These are phyloP conservation scores for Lasius fuliginosus DNA, from an alignment of 2,888 invertebrate genomes.

Conservation along the genomic window DNA sequence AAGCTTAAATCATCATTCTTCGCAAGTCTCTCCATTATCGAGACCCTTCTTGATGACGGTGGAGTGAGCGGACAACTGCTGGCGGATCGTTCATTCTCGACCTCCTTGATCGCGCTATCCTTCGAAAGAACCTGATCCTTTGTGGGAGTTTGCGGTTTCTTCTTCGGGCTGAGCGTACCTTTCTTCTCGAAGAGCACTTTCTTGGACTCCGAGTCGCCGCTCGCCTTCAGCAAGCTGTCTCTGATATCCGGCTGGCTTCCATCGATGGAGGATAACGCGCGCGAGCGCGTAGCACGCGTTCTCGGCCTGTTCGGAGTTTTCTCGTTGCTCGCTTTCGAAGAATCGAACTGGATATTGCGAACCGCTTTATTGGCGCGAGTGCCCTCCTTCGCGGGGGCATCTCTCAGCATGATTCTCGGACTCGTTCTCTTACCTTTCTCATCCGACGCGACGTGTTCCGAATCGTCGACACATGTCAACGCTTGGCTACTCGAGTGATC, in stretches of 20 bases:
- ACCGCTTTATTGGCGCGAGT: conserved; percentile 68
- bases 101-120: conserved; percentile 43
- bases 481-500: conserved; percentile 62
- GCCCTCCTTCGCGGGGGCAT: conserved; percentile 13
- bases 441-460: conserved; percentile 49
- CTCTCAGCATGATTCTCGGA: conserved; percentile 69
- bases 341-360: conserved; percentile 79
- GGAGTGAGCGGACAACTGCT: conserved; percentile 77
- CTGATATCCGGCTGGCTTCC: conserved; percentile 81
- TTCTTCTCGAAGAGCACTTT: conserved; percentile 82
- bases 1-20: conserved; percentile 89
- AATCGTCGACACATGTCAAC: conserved; percentile 32
- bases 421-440: conserved; percentile 63
- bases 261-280: conserved; percentile 72
- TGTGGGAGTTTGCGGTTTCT: conserved; percentile 72
- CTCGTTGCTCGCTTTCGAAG: conserved; percentile 67
- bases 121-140: conserved; percentile 74
- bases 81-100: conserved; percentile 62
- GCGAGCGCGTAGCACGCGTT: conserved; percentile 65
- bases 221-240: conserved; percentile 80
- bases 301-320: conserved; percentile 70
- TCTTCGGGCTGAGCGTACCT: conserved; percentile 82
- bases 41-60: conserved; percentile 82
- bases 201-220: conserved; percentile 65
- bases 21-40: conserved; percentile 86